These are phyloP conservation scores for Coleophora deauratella DNA, from an alignment of 2,888 invertebrate genomes.

Conservation along the genomic window DNA sequence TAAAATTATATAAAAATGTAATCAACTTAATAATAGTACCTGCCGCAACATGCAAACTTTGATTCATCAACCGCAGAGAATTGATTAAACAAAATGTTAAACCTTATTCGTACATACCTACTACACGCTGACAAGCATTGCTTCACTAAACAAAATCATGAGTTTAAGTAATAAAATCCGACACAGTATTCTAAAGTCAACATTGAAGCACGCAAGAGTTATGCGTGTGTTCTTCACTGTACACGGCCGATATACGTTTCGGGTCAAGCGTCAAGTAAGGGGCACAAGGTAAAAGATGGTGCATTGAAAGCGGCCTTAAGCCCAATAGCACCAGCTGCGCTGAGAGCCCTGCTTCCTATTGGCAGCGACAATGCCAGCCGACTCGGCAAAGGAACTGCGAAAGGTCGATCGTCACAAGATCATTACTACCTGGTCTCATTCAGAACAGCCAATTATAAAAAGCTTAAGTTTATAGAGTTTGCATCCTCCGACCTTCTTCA, in stretches of 20 bases:
- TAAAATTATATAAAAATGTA: too few species aligned
- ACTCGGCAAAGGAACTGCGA: constrained; percentile 50
- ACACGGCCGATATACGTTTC: constrained; percentile 30
- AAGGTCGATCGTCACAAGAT: constrained; percentile 53
- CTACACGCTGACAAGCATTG: too few species aligned
- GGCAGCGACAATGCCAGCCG: constrained; percentile 66
- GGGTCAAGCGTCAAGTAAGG: constrained; percentile 65
- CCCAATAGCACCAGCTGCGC: constrained; percentile 67
- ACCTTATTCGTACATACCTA: too few species aligned
- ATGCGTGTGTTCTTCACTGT: constrained; percentile 15
- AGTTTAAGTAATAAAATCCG: too few species aligned
- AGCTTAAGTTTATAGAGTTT: too few species aligned
- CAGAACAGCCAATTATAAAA: constrained; percentile 6
- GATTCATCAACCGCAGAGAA: too few species aligned
- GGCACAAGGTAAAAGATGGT: constrained; percentile 74
- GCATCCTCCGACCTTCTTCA: too few species aligned
- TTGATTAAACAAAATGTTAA: too few species aligned
- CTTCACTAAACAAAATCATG: too few species aligned
- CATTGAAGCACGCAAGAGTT: background rate
- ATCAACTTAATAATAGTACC: too few species aligned
- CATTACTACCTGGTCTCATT: constrained; percentile 26
- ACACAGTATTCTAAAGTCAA: too few species aligned
- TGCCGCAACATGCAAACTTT: too few species aligned
- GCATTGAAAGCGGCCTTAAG: constrained; percentile 73
- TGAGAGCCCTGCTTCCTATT: constrained; percentile 56